Evolutionary conservation across 2,797 vertebrate species (phyloP).

Genomic region (Rhinichthys osculus): DNA sequence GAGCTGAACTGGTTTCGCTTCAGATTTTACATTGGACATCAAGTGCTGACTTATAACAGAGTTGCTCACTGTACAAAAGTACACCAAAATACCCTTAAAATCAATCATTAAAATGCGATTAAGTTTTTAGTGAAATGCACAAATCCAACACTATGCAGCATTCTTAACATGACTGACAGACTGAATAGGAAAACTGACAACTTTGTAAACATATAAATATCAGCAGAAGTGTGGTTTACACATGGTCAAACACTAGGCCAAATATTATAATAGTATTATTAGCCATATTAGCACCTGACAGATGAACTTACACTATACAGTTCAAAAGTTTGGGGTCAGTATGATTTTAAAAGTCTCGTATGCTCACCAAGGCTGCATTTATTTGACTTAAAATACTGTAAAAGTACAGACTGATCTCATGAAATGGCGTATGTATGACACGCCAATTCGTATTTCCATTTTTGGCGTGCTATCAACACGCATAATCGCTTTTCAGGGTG

Average conservation of each 20-base stretch:
- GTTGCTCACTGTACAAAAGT: neutral
- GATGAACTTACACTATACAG: neutral
- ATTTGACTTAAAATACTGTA: neutral
- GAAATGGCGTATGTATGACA: no score
- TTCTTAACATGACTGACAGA: neutral
- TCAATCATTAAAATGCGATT: neutral
- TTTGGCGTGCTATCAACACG: no score
- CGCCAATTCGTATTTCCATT: no score
- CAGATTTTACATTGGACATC: neutral
- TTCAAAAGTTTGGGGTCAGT: neutral
- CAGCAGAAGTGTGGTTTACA: conserved; percentile 2
- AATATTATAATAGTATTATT: neutral
- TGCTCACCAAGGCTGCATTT: neutral
- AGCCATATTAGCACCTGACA: neutral
- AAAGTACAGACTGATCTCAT: no score
- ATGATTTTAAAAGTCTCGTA: neutral
- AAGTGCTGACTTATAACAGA: neutral
- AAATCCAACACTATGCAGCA: neutral
- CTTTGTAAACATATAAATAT: neutral
- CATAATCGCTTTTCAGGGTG: no score
- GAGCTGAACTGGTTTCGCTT: neutral
- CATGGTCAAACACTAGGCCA: neutral
- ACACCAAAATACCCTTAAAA: neutral
- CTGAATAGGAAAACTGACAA: neutral
- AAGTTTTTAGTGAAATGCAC: neutral